Base-by-base conservation (phyloP, 2,888 invertebrate species). In the Camponotus fellah region DNA sequence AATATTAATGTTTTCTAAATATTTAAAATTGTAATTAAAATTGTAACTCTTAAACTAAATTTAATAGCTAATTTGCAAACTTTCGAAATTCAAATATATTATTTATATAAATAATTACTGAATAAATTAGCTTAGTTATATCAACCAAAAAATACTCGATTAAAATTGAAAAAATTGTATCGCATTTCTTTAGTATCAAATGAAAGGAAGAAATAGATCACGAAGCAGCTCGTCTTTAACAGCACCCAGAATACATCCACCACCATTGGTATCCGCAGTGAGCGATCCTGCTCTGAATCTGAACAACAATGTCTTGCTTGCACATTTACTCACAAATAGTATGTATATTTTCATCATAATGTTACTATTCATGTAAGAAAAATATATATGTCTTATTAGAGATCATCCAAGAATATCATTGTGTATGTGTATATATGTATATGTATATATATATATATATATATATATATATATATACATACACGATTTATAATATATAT, bases 291-390 rank as follows among this genome's bases (percentile, higher is more conserved):
- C 97, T 91, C 95, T 98, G 87, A 95, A 95, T 91, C 89, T 96
- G 88, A 96, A 96, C 91, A 96, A 96, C 92, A 98, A 97, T 95
- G 97, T 98, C 79, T 96, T 97, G 94, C 96, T 98, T 85, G 98
- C 98, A 68, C 98, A 98, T 93, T 96, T 98, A 87, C 96, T 98
- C 89, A 97, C 97, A 72, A 96, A 95, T 94, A 97, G 97, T 97
- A 94, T 95, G 96, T 95, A 82, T 68, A 82, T 68, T 68, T 46
- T 65, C 3, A 64, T 46, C 12, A 5, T 68, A 66, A 32, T 40
- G 3, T 21, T 26, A 53, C 5, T 34, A 14, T 40, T 34, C 14
- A 26, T 40, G 4, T 14, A 26, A 14, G 17, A 68, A 77, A 56
- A 56, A 14, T 65, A 0, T 32, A 37, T 37, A 76, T 21, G 3